Evolutionary conservation across 2,797 vertebrate genomes (phyloP).

Genomic region (Semaprochilodus insignis): DNA sequence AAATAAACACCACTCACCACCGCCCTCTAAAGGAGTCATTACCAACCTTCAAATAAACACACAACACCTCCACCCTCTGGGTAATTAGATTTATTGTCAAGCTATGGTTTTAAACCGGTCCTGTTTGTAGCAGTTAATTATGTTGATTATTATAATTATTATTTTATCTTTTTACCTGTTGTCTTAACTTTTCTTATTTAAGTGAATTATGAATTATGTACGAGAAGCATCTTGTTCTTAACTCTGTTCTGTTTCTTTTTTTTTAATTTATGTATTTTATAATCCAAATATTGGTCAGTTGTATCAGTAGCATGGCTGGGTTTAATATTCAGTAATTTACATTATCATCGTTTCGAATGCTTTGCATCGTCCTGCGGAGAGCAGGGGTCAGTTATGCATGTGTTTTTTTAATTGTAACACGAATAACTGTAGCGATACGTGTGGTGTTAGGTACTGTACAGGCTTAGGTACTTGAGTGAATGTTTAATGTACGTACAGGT

Average conservation of each 20-base stretch:
- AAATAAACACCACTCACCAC: too few species aligned
- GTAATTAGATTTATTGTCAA: background rate
- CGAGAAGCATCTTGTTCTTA: background rate
- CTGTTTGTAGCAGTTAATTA: slow-evolving; percentile 11
- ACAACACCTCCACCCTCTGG: too few species aligned
- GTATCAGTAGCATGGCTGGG: background rate
- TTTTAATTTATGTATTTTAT: slow-evolving; percentile 13
- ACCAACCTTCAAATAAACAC: too few species aligned
- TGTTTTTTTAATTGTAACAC: background rate
- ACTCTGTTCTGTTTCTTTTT: background rate
- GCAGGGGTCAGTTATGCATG: background rate
- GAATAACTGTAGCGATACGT: background rate
- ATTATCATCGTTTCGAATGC: background rate
- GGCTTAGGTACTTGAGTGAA: background rate
- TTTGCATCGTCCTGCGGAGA: background rate
- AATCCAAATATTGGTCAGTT: background rate
- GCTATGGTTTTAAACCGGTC: background rate
- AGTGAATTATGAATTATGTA: background rate
- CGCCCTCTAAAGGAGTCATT: too few species aligned
- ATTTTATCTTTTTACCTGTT: background rate
- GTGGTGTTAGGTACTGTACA: background rate
- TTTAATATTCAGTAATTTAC: background rate
- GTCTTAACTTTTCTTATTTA: slow-evolving; percentile 21
- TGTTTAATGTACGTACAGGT: background rate
- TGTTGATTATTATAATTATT: background rate